These are phyloP conservation scores for Scleropages formosus DNA, from an alignment of 2,797 vertebrate species.

Conservation along the genomic window DNA sequence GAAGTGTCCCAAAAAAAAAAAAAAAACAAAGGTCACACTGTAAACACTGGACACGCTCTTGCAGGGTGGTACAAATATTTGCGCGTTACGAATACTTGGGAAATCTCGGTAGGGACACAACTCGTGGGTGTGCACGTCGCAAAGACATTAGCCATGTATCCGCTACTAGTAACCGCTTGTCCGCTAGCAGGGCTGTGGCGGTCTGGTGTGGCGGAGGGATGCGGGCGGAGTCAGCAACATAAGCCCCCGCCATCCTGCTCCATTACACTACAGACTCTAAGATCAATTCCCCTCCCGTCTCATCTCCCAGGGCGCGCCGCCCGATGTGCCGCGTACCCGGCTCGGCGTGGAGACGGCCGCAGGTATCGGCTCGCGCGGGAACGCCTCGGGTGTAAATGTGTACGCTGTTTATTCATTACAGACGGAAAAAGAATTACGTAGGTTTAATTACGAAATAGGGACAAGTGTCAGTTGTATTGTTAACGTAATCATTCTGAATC, in stretches of 20 bases:
- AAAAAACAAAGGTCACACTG: constrained; percentile 54
- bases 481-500: constrained; percentile 51
- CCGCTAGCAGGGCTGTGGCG: background rate
- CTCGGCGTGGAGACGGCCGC: background rate
- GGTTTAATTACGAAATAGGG: constrained; percentile 40
- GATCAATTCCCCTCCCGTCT: constrained; percentile 51
- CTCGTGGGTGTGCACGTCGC: constrained; percentile 37
- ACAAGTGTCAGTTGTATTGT: constrained; percentile 55
- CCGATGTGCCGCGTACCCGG: background rate
- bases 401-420: constrained; percentile 48
- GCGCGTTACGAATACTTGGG: background rate
- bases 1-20: too few relatives aligned
- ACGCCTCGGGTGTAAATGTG: constrained; percentile 26
- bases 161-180: background rate
- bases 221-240: background rate
- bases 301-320: constrained; percentile 27
- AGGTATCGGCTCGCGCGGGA: constrained; percentile 37
- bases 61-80: background rate
- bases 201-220: too few relatives aligned
- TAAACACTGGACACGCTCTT: constrained; percentile 17
- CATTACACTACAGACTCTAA: constrained; percentile 47
- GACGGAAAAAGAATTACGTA: constrained; percentile 25
- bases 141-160: constrained; percentile 42
- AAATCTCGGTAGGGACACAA: background rate
- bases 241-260: constrained; percentile 30